Evolutionary conservation across 2,113 vertebrate genomes (phyloP).

Genomic region (Oreochromis tanganicae): DNA sequence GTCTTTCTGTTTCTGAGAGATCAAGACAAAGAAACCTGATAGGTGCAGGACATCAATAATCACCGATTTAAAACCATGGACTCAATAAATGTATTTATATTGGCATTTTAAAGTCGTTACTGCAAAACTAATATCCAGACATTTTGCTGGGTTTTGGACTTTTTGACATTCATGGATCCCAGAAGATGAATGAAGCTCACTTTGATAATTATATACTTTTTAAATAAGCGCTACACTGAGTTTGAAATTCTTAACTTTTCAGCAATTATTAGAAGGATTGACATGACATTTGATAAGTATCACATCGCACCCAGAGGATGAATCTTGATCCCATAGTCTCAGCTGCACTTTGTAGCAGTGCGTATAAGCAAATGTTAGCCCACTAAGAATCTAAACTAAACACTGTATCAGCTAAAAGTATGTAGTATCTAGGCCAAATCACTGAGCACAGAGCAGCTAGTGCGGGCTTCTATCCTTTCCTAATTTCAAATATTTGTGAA

Average conservation of each 20-base stretch:
- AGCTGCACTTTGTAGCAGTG: background rate
- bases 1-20: background rate
- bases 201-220: background rate
- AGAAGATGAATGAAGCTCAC: background rate
- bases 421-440: background rate
- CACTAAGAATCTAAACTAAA: background rate
- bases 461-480: background rate
- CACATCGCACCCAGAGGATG: background rate
- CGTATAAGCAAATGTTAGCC: background rate
- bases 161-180: background rate
- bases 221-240: background rate
- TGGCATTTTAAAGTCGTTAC: background rate
- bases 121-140: fast-evolving
- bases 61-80: background rate
- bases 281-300: background rate
- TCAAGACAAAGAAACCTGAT: background rate
- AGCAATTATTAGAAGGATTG: background rate
- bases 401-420: background rate
- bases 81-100: background rate
- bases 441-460: background rate
- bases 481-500: background rate
- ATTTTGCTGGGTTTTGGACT: background rate
- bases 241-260: background rate
- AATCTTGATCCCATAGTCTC: background rate
- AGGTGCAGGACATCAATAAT: background rate